Evolutionary conservation across 2,888 invertebrate species (phyloP).

Genomic region (Ectobius pallidus): DNA sequence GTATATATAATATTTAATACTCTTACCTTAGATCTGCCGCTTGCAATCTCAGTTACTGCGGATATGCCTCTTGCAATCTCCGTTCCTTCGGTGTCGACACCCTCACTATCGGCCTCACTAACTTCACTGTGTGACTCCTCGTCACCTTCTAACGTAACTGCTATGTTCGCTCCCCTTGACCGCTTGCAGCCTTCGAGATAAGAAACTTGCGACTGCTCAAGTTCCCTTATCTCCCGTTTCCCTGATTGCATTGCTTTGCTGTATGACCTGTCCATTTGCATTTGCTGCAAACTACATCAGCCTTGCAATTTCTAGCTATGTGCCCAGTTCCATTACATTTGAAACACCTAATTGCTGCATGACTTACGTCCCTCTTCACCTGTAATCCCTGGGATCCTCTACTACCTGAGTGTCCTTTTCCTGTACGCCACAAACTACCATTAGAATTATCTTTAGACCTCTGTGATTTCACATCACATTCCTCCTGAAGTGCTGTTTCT

Average conservation of each 20-base stretch:
- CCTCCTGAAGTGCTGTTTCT: constrained; percentile 1
- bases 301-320: not conserved
- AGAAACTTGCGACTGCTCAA: not conserved
- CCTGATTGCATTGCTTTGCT: not conserved
- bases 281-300: not conserved
- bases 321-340: not conserved
- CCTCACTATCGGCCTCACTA: not conserved
- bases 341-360: not conserved
- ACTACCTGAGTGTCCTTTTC: not conserved
- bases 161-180: not conserved
- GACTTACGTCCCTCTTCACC: too few relatives aligned
- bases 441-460: not conserved
- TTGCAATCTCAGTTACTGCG: not conserved
- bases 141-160: not conserved
- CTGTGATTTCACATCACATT: too few relatives aligned
- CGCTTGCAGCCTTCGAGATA: not conserved
- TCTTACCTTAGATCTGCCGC: not conserved
- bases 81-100: not conserved
- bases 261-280: not conserved
- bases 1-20: not conserved
- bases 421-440: not conserved
- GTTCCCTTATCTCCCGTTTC: not conserved
- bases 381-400: too few relatives aligned
- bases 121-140: not conserved
- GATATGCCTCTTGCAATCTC: too few relatives aligned